Evolutionary conservation across 2,888 invertebrate species (phyloP), one percentile per base, ranked within the genome.

Genomic region (Scaptomyza caliginosa): DNA sequence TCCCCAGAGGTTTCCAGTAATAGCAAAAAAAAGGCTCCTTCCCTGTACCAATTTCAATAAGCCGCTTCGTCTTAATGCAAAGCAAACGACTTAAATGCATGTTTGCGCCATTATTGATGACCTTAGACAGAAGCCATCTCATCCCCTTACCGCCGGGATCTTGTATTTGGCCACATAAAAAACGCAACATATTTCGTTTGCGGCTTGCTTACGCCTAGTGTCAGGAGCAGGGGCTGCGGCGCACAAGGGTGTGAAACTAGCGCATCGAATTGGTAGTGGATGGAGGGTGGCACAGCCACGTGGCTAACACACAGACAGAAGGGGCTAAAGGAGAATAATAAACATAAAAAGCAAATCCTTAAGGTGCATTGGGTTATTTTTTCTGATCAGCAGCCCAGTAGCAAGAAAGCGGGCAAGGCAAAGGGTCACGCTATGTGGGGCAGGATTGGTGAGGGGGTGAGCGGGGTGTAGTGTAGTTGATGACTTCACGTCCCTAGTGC

Each of bases 41-140:
- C 68, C 83, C 72, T 77, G 76, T 81, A 71, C 72, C 81, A 83
- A 86, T 79, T 85, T 75, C 70, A 69, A 79, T 77, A 77, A 78
- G 77, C 76, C 64, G 72, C 65, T 42, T 65, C 65, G 39, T 54
- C 71, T 63, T 77, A 77, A 77, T 77, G 77, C 55, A 77, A 73
- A 67, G 74, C 65, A 71, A 66, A 64, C 72, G 74, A 70, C 73
- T 71, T 78, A 74, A 76, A 74, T 78, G 63, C 65, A 72, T 78
- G 74, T 77, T 78, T 79, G 59, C 60, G 74, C 74, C 81, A 66
- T 88, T 88, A 88, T 88, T 87, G 88, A 88, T 88, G 88, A 86
- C 77, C 86, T 78, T 52, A 68, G 52, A 65, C 52, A 38, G 58
- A 13, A 43, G 32, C 28, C 48, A 17, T 8, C 32, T 23, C 42